Evolutionary conservation across 2,888 invertebrate species (phyloP).

Genomic region (Atethmia centrago): DNA sequence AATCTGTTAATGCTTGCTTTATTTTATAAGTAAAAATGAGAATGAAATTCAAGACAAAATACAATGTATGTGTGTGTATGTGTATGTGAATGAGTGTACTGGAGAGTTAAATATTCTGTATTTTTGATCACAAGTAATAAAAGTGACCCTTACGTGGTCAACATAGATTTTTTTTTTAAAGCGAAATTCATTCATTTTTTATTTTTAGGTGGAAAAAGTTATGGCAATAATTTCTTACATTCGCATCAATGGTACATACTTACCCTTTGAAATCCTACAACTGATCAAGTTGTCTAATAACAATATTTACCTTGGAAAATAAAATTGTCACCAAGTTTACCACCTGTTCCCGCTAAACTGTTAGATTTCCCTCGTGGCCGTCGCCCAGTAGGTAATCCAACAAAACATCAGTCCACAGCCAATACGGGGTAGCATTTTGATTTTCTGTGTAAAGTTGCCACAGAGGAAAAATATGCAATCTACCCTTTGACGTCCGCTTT

Average conservation of each 20-base stretch:
- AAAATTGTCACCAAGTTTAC: constrained; percentile 54
- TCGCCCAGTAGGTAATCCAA: constrained; percentile 48
- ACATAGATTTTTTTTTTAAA: not conserved
- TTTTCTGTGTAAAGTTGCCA: constrained; percentile 38
- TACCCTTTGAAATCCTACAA: constrained; percentile 28
- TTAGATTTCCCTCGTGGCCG: constrained; percentile 62
- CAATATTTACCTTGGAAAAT: constrained; percentile 59
- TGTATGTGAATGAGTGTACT: no score
- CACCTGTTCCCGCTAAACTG: constrained; percentile 60
- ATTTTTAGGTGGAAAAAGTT: not conserved
- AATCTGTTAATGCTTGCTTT: not conserved
- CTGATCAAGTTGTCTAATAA: constrained; percentile 5
- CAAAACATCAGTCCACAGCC: constrained; percentile 27
- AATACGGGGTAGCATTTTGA: constrained; percentile 36
- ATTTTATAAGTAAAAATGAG: not conserved
- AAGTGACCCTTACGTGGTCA: not conserved
- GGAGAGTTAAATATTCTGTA: not conserved
- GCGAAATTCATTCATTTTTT: not conserved
- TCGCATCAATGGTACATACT: not conserved
- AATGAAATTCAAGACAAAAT: not conserved
- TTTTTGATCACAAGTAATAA: not conserved
- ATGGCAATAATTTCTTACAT: not conserved
- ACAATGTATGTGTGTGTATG: no score
- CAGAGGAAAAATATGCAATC: constrained; percentile 36
- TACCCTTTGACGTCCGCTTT: constrained; percentile 24